Base-by-base conservation (phyloP, 2,113 vertebrate species). In the Rissa tridactyla region DNA sequence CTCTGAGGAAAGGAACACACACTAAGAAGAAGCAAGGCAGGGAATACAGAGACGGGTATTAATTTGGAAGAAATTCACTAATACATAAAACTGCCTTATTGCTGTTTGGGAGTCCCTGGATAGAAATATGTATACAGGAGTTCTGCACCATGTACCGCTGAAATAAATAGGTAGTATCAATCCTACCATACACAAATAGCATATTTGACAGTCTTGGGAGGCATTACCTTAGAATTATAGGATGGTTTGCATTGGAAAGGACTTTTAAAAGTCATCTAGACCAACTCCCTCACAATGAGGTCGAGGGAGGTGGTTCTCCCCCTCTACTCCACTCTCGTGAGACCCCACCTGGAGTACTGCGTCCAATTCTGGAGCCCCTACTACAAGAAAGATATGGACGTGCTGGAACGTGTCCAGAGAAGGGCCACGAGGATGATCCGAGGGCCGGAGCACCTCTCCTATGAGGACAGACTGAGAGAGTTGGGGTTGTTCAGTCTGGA, bases 141-240 rank as follows among this genome's bases (percentile, higher is more conserved):
- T 3, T 87, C 20, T 34, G 30, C 22, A 70, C 18, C 11, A n/a
- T 18, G 0, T 34, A 79, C 25, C 7, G 76, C 10, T 36, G 71
- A 75, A 91, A 84, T 2, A 77, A 91, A 83, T 2, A 82, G 30
- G 52, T 8, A 71, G 12, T 36, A 54, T 58, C 46, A 73, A 36
- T 68, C 7, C 9, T 85, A n/a, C 23, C 0, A 0, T 23, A 58
- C 8, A 52, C 14, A 66, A 2, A 38, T 1, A 54, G 55, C 47
- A 85, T 46, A 79, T 58, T 8, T 70, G 54, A 51, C n/a, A 70
- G 32, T 40, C 27, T 46, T 7, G 4, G 51, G 20, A 52, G 18
- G 34, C 18, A 17, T 65, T 15, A 64, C 38, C 32, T 36, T 25
- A 27, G 54, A 58, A 82, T n/a, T 34, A 70, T 13, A 71, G n/a